Evolutionary conservation across 2,888 invertebrate genomes (phyloP), one percentile per base, ranked within the genome.

Genomic region (Erpobdella octoculata): DNA sequence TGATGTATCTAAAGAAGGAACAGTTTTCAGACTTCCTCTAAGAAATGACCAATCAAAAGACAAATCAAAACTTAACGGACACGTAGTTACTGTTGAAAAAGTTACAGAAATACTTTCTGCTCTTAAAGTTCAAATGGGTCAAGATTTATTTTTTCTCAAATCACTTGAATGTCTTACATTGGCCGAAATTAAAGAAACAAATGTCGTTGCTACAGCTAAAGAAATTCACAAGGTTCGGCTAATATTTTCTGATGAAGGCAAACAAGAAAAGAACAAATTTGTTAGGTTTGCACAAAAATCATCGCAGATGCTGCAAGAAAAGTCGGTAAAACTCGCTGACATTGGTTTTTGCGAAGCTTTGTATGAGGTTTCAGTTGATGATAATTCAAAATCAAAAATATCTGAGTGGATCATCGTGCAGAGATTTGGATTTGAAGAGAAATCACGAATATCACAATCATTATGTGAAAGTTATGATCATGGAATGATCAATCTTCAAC

Each of bases 11-110:
- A n/a, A n/a, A 35, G 61, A 68, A 28, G 71, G 72, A 6, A 80
- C 81, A n/a, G 69, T 80, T 35, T 81, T 81, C 71, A 73, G 81
- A 25, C 76, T 81, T 41, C 80, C 81, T 15, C 73, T 81, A 18
- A 73, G 80, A 72, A 76, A 70, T 25, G n/a, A 35, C n/a, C 46
- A 73, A 9, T 76, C 77, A 75, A 76, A 76, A 8, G 15, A 61
- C 15, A 66, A 48, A 6, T 79, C 79, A 3, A 71, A 75, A 31
- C 75, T 80, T 15, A 74, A 73, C 6, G 70, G 73, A 15, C 62
- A 73, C 8, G 59, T 37, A 0, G 71, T 78, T 2, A 73, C 73
- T 6, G 31, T 53, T 6, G 73, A 74, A 0, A 38, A 67, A 4
- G 37, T 79, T 2, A 66, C 73, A 18, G 35, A 70, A 38, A 53